These are phyloP conservation scores for Drosophila nr. perissopoda DNA, from an alignment of 2,888 invertebrate species.

Conservation along the genomic window DNA sequence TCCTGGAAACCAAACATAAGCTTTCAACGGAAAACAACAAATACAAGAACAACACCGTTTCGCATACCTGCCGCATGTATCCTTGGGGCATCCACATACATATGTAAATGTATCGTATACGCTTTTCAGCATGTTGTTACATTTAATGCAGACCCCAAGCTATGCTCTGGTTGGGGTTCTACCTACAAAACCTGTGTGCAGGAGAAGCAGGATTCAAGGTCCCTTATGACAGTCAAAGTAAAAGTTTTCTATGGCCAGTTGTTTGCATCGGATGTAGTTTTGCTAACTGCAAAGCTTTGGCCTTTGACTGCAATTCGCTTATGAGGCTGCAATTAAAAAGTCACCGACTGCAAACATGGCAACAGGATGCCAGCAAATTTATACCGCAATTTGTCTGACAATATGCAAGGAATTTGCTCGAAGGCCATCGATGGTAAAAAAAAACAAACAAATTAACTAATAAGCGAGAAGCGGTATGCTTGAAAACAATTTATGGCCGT, in stretches of 20 bases:
- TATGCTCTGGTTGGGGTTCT: not conserved
- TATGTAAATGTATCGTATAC: slow-evolving; percentile 20
- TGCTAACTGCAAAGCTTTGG: slow-evolving; percentile 20
- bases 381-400: slow-evolving; percentile 17
- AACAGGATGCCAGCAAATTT: slow-evolving; percentile 33
- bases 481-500: not conserved
- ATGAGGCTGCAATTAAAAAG: slow-evolving; percentile 62
- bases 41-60: slow-evolving; percentile 10
- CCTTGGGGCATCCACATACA: slow-evolving; percentile 18
- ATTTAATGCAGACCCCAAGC: slow-evolving; percentile 39
- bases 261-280: slow-evolving; percentile 26
- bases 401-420: slow-evolving; percentile 20
- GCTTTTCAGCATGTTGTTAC: slow-evolving; percentile 47
- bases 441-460: not conserved
- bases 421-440: not conserved
- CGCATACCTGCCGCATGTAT: slow-evolving; percentile 34
- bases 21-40: slow-evolving; percentile 37
- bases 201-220: not conserved
- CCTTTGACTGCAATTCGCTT: slow-evolving; percentile 36
- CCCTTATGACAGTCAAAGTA: slow-evolving; percentile 29
- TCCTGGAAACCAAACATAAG: slow-evolving; percentile 64
- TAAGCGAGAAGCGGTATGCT: not conserved
- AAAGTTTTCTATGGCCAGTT: slow-evolving; percentile 53
- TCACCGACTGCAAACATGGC: slow-evolving; percentile 30
- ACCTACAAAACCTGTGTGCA: not conserved